Percentiles rank a stretch among this genome's conserved stretches.
Conservation (phyloP, 2,113 vertebrate genomes). For the Hypomesus transpacificus region DNA sequence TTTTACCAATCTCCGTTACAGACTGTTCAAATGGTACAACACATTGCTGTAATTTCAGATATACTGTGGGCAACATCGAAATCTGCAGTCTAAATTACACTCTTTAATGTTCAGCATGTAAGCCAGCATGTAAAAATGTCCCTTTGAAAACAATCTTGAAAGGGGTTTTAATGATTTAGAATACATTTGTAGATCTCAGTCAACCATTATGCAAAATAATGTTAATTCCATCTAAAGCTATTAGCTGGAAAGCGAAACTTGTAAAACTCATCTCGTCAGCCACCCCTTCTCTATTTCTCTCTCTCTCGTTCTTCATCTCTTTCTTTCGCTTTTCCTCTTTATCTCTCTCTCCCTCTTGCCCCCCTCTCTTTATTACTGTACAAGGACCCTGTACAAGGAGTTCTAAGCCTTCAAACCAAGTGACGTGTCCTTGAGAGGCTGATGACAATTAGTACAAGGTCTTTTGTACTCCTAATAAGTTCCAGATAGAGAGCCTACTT, state of each 20-base stretch:
- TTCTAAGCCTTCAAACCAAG: conserved; percentile 29
- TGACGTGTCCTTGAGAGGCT: conserved; percentile 17
- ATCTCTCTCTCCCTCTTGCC: no score
- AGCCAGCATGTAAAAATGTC: no score
- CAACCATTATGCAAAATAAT: neutral
- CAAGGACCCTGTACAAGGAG: neutral
- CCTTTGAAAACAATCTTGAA: neutral
- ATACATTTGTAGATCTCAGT: neutral
- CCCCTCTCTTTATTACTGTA: no score
- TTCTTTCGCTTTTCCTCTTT: no score
- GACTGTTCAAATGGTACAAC: no score
- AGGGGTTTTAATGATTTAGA: neutral
- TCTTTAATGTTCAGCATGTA: no score
- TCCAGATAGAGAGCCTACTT: conserved; percentile 21
- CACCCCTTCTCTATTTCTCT: no score
- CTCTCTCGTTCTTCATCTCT: no score
- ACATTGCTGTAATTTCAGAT: no score
- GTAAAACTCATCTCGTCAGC: neutral
- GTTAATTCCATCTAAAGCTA: neutral
- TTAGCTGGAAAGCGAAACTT: neutral
- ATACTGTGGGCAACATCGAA: no score
- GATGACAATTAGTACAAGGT: conserved; percentile 10
- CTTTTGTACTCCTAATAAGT: conserved; percentile 19
- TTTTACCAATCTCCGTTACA: neutral
- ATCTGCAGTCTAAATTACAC: no score